Percentiles rank a stretch among this genome's conserved stretches.
Evolutionary conservation across 1,140 invertebrate species (phyloP).

Genomic region (Drosophila aff.): DNA sequence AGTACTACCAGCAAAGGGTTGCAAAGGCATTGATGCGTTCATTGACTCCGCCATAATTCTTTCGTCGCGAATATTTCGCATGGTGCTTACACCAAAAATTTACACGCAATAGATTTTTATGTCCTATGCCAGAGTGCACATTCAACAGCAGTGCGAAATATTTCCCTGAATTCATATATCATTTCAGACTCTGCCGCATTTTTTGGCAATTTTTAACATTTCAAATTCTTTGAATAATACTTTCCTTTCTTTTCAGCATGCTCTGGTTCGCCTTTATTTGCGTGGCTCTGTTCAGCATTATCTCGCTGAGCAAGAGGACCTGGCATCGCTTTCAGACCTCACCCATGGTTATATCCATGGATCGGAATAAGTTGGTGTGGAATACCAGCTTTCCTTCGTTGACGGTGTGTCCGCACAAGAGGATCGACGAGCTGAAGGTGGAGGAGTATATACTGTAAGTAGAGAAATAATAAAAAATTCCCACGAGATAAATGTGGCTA

Average conservation of each 20-base stretch:
- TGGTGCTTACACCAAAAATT: slow-evolving; percentile 69
- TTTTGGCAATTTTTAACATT: slow-evolving; percentile 6
- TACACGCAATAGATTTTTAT: slow-evolving; percentile 85
- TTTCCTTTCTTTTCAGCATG: slow-evolving; percentile 57
- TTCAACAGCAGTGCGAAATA: slow-evolving; percentile 52
- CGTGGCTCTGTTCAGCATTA: slow-evolving; percentile 85
- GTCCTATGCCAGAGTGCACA: slow-evolving; percentile 57
- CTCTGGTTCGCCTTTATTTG: slow-evolving; percentile 86
- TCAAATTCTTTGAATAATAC: not conserved
- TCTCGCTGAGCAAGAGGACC: slow-evolving; percentile 87
- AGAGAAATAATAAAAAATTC: not conserved
- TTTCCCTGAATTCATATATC: slow-evolving; percentile 51
- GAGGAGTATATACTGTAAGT: slow-evolving; percentile 85
- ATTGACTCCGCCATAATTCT: slow-evolving; percentile 77
- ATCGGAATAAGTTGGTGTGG: slow-evolving; percentile 89
- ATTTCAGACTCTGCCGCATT: slow-evolving; percentile 24
- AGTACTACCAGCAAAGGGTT: slow-evolving; percentile 28
- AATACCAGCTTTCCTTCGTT: slow-evolving; percentile 89
- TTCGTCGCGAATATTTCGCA: slow-evolving; percentile 60
- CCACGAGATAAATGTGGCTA: not conserved
- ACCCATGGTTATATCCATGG: slow-evolving; percentile 90
- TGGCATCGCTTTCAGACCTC: slow-evolving; percentile 89
- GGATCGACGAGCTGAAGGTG: slow-evolving; percentile 86
- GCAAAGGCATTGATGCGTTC: slow-evolving; percentile 63
- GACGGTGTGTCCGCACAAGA: slow-evolving; percentile 86